These are phyloP conservation scores for Apistogramma diplotaenia DNA, from an alignment of 2,113 vertebrate genomes.

Conservation along the genomic window DNA sequence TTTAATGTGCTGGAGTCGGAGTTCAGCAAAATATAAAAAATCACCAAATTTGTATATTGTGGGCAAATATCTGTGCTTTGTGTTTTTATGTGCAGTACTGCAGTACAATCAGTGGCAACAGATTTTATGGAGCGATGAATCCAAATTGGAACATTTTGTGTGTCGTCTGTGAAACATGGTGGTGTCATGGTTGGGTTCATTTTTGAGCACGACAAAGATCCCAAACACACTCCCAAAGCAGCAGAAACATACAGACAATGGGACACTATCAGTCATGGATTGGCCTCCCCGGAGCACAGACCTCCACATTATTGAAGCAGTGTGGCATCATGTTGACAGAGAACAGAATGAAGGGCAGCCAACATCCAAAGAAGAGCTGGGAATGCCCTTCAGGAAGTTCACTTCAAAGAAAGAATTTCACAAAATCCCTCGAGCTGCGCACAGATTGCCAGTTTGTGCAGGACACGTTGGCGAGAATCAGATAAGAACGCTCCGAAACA, in stretches of 20 bases:
- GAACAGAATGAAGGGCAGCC: not conserved
- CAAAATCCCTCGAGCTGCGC: conserved; percentile 13
- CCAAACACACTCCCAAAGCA: not conserved
- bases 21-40: not conserved
- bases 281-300: too few species aligned
- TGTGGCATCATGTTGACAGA: not conserved
- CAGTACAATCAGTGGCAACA: accelerated
- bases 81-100: not conserved
- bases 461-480: not conserved
- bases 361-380: not conserved
- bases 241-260: not conserved
- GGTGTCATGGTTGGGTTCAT: not conserved
- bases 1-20: not conserved
- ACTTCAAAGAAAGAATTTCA: not conserved
- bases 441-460: not conserved
- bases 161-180: not conserved
- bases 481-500: conserved; percentile 43
- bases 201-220: not conserved
- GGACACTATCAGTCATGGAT: not conserved
- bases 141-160: not conserved
- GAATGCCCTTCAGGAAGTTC: not conserved
- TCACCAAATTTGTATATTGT: not conserved
- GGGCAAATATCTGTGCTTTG: not conserved
- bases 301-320: accelerated
- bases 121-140: not conserved